phyloP scores from a whole-genome alignment of 2,888 invertebrate genomes.

The Mythimna impura region DNA sequence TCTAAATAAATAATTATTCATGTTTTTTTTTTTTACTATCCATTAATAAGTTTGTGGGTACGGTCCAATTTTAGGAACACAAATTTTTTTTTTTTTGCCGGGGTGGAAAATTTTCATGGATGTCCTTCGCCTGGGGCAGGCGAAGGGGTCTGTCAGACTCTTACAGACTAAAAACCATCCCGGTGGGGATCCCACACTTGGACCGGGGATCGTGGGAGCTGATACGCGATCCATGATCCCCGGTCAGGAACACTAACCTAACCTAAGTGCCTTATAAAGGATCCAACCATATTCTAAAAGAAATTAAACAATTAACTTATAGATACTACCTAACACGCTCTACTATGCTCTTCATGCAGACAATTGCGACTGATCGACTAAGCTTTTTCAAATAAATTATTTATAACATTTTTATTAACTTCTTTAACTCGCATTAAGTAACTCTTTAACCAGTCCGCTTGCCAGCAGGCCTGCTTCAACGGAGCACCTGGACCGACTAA shows the following conservation, averaged over 20 bases:
- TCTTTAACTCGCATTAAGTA: constrained; percentile 10
- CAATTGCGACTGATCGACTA: not conserved
- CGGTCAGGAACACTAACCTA: not conserved
- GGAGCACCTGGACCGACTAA: constrained; percentile 95
- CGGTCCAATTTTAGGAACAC: not conserved
- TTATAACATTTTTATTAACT: not conserved
- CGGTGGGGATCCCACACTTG: too few relatives aligned
- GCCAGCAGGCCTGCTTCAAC: constrained; percentile 94
- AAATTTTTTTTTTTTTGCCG: too few relatives aligned
- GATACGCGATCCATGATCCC: too few relatives aligned
- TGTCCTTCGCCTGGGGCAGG: too few relatives aligned
- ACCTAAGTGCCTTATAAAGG: not conserved
- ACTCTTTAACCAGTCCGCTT: constrained; percentile 62
- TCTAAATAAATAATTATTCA: not conserved
- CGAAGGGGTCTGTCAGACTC: too few relatives aligned
- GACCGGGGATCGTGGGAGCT: too few relatives aligned
- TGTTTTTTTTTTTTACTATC: not conserved
- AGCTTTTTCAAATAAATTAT: not conserved
- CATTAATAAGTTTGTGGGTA: not conserved
- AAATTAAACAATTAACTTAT: not conserved
- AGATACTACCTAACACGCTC: not conserved
- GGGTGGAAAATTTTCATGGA: too few relatives aligned
- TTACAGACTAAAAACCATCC: too few relatives aligned
- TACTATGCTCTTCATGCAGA: not conserved
- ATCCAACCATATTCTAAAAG: not conserved